phyloP scores from a whole-genome alignment of 2,888 invertebrate genomes.

The Leptopilina syphax region DNA sequence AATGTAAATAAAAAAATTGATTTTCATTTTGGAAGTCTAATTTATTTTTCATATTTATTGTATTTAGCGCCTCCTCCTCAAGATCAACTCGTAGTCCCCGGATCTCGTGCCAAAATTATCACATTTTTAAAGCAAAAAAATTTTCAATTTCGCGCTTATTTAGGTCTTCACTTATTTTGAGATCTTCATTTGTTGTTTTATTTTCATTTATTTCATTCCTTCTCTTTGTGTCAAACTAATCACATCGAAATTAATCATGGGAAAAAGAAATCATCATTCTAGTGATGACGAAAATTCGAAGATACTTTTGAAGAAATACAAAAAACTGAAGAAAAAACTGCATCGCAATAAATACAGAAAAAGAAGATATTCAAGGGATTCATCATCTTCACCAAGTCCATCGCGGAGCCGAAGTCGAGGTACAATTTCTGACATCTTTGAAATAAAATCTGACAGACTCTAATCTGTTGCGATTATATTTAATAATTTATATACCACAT shows the following conservation, averaged over 20 bases:
- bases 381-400: too few relatives aligned
- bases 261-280: neutral
- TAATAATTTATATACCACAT: too few relatives aligned
- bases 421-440: too few relatives aligned
- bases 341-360: neutral
- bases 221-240: slow-evolving; percentile 2
- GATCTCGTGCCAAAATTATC: neutral
- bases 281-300: neutral
- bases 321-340: neutral
- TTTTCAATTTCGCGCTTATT: neutral
- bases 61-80: slow-evolving; percentile 2
- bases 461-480: too few relatives aligned
- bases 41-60: too few relatives aligned
- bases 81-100: slow-evolving; percentile 10
- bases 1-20: too few relatives aligned
- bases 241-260: neutral
- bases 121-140: slow-evolving; percentile 5
- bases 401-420: too few relatives aligned
- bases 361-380: too few relatives aligned
- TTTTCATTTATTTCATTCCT: neutral
- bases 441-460: too few relatives aligned
- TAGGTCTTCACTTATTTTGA: neutral
- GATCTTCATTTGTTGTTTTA: too few relatives aligned
- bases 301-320: neutral
- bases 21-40: too few relatives aligned